These are phyloP conservation scores for Siderastrea siderea DNA, from an alignment of 92 coral and sea anemone genomes.

Conservation along the genomic window DNA sequence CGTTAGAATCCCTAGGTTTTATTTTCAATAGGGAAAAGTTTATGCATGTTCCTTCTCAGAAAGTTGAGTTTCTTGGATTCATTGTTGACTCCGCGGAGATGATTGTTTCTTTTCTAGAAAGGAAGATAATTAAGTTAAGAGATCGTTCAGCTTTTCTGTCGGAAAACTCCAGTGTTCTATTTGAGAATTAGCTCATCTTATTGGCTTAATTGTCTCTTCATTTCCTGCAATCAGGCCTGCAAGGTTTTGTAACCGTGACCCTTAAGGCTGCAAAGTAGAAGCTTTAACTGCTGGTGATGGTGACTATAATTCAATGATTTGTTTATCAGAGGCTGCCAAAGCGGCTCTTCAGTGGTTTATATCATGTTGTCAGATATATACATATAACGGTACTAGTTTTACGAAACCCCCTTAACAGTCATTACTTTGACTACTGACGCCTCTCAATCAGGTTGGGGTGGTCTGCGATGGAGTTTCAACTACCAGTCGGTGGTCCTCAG, in stretches of 20 bases:
- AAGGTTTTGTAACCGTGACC: constrained; percentile 36
- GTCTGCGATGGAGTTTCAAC: constrained; percentile 6
- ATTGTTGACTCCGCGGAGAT: constrained; percentile 36
- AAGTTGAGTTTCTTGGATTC: constrained; percentile 30
- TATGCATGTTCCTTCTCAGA: constrained; percentile 30
- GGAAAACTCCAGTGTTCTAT: constrained; percentile 11
- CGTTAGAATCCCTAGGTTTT: constrained; percentile 40
- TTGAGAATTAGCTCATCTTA: constrained; percentile 39
- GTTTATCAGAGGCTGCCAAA: constrained; percentile 7
- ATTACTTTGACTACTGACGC: constrained; percentile 28
- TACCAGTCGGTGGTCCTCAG: constrained; percentile 39
- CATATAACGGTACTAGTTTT: neutral
- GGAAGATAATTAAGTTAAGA: constrained; percentile 13
- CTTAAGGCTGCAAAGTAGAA: constrained; percentile 15
- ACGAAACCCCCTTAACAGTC: neutral
- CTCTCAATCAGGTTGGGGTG: constrained; percentile 40
- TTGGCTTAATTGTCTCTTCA: constrained; percentile 50
- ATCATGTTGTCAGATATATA: neutral
- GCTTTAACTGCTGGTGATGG: constrained; percentile 11
- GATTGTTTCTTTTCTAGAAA: constrained; percentile 35
- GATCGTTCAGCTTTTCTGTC: constrained; percentile 11
- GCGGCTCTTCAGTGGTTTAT: constrained; percentile 29
- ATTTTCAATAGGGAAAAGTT: constrained; percentile 36
- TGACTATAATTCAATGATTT: constrained; percentile 15
- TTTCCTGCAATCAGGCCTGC: constrained; percentile 57